These are phyloP conservation scores for Galbula dea DNA, from an alignment of 2,113 vertebrate species.

Conservation along the genomic window DNA sequence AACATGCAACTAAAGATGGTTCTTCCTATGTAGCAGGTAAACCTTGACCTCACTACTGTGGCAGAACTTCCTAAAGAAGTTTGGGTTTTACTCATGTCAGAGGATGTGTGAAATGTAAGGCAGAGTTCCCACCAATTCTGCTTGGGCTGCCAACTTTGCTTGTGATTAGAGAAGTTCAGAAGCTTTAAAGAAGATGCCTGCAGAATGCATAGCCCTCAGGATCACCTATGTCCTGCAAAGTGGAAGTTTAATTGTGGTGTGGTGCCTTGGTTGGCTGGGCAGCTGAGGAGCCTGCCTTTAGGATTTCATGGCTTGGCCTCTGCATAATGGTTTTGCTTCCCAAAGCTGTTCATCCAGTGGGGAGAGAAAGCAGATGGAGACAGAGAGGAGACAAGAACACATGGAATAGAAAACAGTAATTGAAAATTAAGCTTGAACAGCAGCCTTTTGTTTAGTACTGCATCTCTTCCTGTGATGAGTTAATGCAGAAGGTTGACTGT, in stretches of 20 bases:
- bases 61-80: background rate
- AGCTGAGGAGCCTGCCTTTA: background rate
- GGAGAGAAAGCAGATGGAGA: background rate
- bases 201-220: background rate
- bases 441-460: background rate
- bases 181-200: background rate
- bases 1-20: background rate
- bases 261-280: background rate
- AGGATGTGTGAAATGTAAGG: background rate
- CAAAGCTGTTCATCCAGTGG: background rate
- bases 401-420: background rate
- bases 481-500: accelerated
- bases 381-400: background rate
- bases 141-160: background rate
- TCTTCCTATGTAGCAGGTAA: background rate
- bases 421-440: background rate
- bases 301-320: background rate
- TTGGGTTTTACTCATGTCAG: background rate
- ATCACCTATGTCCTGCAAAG: background rate
- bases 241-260: background rate
- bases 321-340: background rate
- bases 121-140: background rate
- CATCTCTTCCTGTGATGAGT: background rate
- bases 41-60: background rate
- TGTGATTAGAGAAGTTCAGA: background rate